Conservation (phyloP, 2,113 vertebrate genomes). For the Sprattus sprattus region DNA sequence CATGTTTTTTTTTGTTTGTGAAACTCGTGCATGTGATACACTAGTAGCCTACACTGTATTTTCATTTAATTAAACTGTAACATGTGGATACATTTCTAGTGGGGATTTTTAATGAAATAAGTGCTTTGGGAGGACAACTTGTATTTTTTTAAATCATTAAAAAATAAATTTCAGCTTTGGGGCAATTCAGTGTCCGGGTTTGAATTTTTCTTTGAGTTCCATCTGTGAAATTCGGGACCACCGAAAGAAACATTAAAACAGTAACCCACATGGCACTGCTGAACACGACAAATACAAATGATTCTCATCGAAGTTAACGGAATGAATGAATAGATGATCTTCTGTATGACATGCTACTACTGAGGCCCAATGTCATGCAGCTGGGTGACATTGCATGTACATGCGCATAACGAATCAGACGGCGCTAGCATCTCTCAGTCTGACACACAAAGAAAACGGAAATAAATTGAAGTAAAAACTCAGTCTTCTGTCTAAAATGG, state of each 20-base stretch:
- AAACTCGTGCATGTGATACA: background rate
- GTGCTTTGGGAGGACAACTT: background rate
- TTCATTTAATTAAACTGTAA: background rate
- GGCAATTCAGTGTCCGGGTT: background rate
- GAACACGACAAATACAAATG: background rate
- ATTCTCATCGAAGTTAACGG: background rate
- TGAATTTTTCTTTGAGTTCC: background rate
- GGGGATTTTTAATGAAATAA: background rate
- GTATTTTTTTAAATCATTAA: background rate
- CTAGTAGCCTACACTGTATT: background rate
- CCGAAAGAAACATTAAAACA: background rate
- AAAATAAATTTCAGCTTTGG: background rate
- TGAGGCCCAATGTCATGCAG: background rate
- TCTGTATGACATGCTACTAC: slow-evolving; percentile 17
- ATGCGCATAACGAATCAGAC: slow-evolving; percentile 17
- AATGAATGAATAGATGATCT: background rate
- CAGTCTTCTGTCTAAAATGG: slow-evolving; percentile 11
- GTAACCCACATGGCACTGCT: background rate
- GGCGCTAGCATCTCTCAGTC: background rate
- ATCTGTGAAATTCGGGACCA: background rate
- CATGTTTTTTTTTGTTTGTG: background rate
- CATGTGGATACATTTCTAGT: background rate
- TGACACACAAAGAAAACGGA: slow-evolving; percentile 6
- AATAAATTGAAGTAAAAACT: background rate
- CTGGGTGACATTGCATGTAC: slow-evolving; percentile 10